Evolutionary conservation across 1,140 invertebrate species (phyloP), one percentile per base, ranked within the genome.

Genomic region (Lepidurus packardi): DNA sequence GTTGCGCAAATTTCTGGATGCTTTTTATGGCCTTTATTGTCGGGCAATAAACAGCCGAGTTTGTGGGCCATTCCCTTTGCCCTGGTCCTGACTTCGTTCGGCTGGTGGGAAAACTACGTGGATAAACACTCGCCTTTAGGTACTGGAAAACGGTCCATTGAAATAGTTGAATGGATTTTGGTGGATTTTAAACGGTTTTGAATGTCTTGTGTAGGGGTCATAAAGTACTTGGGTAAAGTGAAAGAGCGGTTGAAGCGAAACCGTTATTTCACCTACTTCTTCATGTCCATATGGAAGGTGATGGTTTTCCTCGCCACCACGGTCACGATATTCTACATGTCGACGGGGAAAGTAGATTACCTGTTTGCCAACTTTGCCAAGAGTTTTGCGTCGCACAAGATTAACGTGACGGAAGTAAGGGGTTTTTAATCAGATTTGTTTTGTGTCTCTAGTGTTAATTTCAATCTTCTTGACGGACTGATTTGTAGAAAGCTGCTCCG

Each of bases 101-200:
- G 94, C 41, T 98, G 95, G 93, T 98, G 96, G 96, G 96, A 98
- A 86, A 98, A 98, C 86, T 98, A 94, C 83, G 93, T 96, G 0
- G 93, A 93, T 41, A 89, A 89, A 80, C 89, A 92, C 77, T 95
- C 93, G 80, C 90, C 92, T 0, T 89, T 95, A 79, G 89, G 91
- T 88, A 85, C 25, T 83, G 81, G 34, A n/a, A 42, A 45, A 25
- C 16, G 43, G 53, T 47, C 24, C 25, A 25, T 25, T 25, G 25
- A 25, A 25, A 25, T 25, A 25, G 25, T 25, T 25, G 25, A 25
- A 25, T 25, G 25, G 25, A 1, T 25, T 25, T 25, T 25, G 25
- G 1, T 1, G 25, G 25, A 25, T 25, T 25, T 25, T 25, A 1
- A 25, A 1, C 25, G 25, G 25, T 25, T 25, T 25, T 25, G 1